These are phyloP conservation scores for Apus apus DNA, from an alignment of 2,113 vertebrate species.

Conservation along the genomic window DNA sequence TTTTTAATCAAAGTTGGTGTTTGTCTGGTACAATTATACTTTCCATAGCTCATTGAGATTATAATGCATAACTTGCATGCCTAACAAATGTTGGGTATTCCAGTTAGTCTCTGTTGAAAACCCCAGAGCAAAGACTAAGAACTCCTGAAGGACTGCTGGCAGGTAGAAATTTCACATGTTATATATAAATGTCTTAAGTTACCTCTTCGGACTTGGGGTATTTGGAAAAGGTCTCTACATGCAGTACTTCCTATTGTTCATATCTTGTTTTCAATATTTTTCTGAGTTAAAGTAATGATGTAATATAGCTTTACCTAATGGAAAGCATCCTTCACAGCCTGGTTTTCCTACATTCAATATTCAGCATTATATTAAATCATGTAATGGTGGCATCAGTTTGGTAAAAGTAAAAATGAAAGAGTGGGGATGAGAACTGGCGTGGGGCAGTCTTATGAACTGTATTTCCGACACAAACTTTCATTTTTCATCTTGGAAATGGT, in stretches of 20 bases:
- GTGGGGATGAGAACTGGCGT: background rate
- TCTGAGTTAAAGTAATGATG: background rate
- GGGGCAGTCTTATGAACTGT: background rate
- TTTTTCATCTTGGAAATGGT: background rate
- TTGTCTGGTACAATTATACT: background rate
- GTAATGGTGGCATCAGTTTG: background rate
- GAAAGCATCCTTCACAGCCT: background rate
- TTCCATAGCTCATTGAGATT: background rate
- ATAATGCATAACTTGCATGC: background rate
- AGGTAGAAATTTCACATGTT: background rate
- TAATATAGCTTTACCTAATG: background rate
- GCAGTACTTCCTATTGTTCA: background rate
- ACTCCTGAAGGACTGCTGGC: background rate
- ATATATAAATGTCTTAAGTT: background rate
- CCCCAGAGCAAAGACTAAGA: background rate
- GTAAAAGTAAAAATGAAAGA: background rate
- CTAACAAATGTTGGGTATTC: constrained; percentile 32
- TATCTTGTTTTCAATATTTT: background rate
- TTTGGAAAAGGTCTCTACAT: background rate
- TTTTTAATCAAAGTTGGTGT: background rate
- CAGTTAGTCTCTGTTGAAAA: background rate
- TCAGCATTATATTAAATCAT: background rate
- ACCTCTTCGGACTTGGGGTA: background rate
- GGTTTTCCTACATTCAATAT: background rate
- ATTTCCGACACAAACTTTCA: background rate